phyloP scores from a whole-genome alignment of 2,113 vertebrate genomes.

The Todiramphus chloris region DNA sequence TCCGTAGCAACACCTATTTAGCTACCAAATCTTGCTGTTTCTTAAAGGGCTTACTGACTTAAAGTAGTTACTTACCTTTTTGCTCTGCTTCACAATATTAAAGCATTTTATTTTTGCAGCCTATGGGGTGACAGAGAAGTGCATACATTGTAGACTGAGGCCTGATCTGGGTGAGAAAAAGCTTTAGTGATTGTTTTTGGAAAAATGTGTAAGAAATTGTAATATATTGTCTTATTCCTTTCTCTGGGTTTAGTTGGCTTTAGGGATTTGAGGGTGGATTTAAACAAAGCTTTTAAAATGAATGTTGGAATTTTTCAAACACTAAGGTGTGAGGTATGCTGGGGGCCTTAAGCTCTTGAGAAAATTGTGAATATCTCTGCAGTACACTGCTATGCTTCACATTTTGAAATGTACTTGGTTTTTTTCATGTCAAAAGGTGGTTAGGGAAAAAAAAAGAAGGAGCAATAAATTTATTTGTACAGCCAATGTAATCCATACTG shows the following conservation, averaged over 20 bases:
- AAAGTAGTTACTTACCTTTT: not conserved
- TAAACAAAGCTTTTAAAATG: slow-evolving; percentile 11
- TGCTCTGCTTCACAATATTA: not conserved
- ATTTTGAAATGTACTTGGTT: not conserved
- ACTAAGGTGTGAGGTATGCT: not conserved
- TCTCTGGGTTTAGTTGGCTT: not conserved
- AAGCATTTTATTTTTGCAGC: not conserved
- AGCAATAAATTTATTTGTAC: not conserved
- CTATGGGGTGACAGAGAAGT: not conserved
- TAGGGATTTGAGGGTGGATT: slow-evolving; percentile 3
- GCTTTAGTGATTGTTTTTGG: not conserved
- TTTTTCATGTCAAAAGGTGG: not conserved
- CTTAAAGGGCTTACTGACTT: not conserved
- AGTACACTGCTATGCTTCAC: not conserved
- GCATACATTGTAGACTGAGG: not conserved
- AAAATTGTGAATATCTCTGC: not conserved
- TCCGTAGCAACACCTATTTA: not conserved
- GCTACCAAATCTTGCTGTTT: not conserved
- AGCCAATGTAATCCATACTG: not conserved
- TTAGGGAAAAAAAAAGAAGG: not conserved
- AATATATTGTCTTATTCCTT: not conserved
- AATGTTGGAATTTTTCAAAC: not conserved
- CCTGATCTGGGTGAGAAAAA: not conserved
- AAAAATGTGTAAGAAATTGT: not conserved
- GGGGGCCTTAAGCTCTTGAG: not conserved